Percentiles rank a stretch among this genome's conserved stretches.
phyloP scores from a whole-genome alignment of 2,113 vertebrate species.

The Semnornis frantzii region DNA sequence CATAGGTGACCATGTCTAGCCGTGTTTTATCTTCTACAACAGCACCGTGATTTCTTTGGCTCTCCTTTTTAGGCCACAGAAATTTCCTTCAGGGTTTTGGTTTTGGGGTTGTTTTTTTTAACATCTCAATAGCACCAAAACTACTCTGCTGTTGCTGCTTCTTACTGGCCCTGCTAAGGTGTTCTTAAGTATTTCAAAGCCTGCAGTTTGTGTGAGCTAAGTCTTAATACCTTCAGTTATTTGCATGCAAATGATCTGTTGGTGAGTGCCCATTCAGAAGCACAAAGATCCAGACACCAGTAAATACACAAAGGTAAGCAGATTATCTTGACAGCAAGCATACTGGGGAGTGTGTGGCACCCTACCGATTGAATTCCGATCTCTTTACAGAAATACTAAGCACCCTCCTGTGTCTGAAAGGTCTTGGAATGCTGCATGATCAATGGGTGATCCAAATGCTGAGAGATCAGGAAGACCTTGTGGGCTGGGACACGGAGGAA shows the following conservation, averaged over 20 bases:
- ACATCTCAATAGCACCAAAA: neutral
- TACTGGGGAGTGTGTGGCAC: neutral
- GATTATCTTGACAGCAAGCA: neutral
- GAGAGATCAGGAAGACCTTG: neutral
- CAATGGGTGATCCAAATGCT: neutral
- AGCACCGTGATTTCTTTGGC: neutral
- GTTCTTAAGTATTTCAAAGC: neutral
- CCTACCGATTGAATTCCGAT: neutral
- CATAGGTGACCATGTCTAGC: neutral
- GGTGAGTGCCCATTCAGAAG: neutral
- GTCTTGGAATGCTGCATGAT: neutral
- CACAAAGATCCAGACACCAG: neutral
- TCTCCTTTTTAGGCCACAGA: neutral
- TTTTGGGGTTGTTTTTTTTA: too few relatives aligned
- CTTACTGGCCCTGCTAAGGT: neutral
- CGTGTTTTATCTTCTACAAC: neutral
- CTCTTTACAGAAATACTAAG: conserved; percentile 30
- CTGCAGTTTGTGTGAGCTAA: neutral
- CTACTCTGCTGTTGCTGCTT: neutral
- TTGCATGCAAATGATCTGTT: neutral
- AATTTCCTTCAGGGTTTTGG: too few relatives aligned
- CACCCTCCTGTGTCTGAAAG: neutral
- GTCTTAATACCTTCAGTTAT: neutral
- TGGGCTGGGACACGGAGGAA: neutral
- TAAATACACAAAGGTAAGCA: neutral